Percentiles rank a stretch among this genome's conserved stretches.
Conservation (phyloP, 2,888 invertebrate species). For the Nephrocerus scutellatus region DNA sequence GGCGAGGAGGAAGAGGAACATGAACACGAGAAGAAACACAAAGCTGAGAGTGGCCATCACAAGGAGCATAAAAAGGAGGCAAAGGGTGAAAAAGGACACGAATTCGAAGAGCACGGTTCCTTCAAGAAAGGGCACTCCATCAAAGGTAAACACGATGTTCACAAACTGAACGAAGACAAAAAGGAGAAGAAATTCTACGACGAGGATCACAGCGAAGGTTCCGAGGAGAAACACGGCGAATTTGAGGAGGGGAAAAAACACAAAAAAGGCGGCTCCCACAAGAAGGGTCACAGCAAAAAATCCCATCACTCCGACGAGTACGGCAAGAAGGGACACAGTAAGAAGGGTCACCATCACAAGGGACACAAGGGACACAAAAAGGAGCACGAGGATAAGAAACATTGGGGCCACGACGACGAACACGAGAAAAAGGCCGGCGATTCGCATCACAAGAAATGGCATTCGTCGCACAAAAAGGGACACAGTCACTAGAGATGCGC, state of each 20-base stretch:
- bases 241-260: conserved; percentile 73
- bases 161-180: conserved; percentile 78
- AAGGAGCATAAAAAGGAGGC: conserved; percentile 51
- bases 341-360: conserved; percentile 73
- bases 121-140: conserved; percentile 81
- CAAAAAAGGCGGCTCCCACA: conserved; percentile 73
- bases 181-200: conserved; percentile 83
- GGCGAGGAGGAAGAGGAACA: conserved; percentile 50
- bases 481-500: too few relatives aligned
- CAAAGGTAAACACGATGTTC: conserved; percentile 77
- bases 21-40: conserved; percentile 50
- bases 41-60: conserved; percentile 48
- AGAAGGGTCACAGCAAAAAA: conserved; percentile 74
- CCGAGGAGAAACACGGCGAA: conserved; percentile 74
- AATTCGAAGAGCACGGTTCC: conserved; percentile 53
- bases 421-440: conserved; percentile 75
- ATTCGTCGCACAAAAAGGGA: conserved; percentile 54
- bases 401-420: conserved; percentile 66
- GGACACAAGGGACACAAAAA: conserved; percentile 75
- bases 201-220: conserved; percentile 74
- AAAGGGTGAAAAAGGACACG: conserved; percentile 50
- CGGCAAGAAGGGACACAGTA: conserved; percentile 72
- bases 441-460: conserved; percentile 73
- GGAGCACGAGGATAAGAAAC: conserved; percentile 68
- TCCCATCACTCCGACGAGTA: conserved; percentile 70